Percentiles rank a stretch among this genome's conserved stretches.
phyloP scores from a whole-genome alignment of 1,140 invertebrate genomes.

The Apolygus lucorum region DNA sequence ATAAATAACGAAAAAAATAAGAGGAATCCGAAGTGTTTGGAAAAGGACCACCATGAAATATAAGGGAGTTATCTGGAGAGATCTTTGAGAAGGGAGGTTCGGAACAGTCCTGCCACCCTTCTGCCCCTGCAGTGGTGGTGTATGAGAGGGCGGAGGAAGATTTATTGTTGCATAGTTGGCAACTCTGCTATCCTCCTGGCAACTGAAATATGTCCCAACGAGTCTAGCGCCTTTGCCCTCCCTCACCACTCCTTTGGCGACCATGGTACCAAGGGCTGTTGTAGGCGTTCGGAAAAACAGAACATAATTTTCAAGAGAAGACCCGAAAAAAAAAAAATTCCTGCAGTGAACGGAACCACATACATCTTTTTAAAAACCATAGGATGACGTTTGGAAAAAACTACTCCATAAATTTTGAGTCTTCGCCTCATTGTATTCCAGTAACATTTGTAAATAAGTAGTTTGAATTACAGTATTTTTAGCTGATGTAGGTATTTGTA shows the following conservation, averaged over 20 bases:
- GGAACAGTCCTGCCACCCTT: not conserved
- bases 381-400: no score
- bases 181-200: conserved; percentile 14
- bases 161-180: conserved; percentile 13
- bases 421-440: no score
- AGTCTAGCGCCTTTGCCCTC: not conserved
- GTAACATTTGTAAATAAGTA: no score
- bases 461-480: no score
- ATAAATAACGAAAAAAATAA: not conserved
- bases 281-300: not conserved
- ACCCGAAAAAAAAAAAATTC: no score
- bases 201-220: conserved; percentile 12
- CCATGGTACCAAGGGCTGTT: not conserved
- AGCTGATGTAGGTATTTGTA: no score
- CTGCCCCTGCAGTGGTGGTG: not conserved
- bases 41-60: conserved; percentile 14
- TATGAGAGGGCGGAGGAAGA: not conserved
- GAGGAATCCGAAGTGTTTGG: not conserved
- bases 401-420: no score
- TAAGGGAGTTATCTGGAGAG: conserved; percentile 4
- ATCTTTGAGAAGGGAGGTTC: not conserved
- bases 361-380: no score
- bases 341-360: no score
- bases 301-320: not conserved
- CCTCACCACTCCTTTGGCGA: not conserved